These are phyloP conservation scores for Drosophila ogumai DNA, from an alignment of 1,140 invertebrate species.

Conservation along the genomic window DNA sequence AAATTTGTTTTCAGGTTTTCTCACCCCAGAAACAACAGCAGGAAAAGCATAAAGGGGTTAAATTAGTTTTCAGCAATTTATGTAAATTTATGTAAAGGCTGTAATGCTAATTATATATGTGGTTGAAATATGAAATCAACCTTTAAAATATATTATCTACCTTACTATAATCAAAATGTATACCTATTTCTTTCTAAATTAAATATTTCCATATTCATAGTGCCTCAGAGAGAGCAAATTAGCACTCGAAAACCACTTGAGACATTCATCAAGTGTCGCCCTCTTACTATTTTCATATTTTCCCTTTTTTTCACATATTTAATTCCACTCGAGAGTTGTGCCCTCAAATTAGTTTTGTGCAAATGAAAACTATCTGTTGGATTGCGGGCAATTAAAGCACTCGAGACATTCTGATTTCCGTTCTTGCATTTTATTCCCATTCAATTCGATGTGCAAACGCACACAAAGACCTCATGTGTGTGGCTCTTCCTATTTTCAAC, in stretches of 20 bases:
- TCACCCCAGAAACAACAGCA: background rate
- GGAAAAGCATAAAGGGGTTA: background rate
- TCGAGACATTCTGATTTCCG: constrained; percentile 63
- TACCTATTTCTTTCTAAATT: background rate
- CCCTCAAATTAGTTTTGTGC: constrained; percentile 47
- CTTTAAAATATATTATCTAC: background rate
- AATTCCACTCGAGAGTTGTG: constrained; percentile 26
- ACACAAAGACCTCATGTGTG: constrained; percentile 3
- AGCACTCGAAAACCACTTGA: constrained; percentile 21
- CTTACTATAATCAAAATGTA: background rate
- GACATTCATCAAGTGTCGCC: constrained; percentile 29
- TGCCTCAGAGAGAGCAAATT: constrained; percentile 7
- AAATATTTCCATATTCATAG: background rate
- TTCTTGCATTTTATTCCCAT: constrained; percentile 44
- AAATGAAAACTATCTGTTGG: constrained; percentile 43
- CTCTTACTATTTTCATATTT: background rate
- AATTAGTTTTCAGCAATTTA: constrained; percentile 25
- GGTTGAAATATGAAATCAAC: background rate
- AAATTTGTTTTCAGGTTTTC: constrained; percentile 8
- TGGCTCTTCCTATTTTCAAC: constrained; percentile 26
- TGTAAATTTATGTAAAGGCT: constrained; percentile 7
- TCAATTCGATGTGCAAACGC: constrained; percentile 26
- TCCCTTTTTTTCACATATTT: constrained; percentile 18
- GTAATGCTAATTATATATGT: background rate
- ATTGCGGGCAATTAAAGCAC: constrained; percentile 54